Percentiles rank a stretch among this genome's conserved stretches.
Conservation (phyloP, 2,888 invertebrate species). For the Neoitamus cyanurus region DNA sequence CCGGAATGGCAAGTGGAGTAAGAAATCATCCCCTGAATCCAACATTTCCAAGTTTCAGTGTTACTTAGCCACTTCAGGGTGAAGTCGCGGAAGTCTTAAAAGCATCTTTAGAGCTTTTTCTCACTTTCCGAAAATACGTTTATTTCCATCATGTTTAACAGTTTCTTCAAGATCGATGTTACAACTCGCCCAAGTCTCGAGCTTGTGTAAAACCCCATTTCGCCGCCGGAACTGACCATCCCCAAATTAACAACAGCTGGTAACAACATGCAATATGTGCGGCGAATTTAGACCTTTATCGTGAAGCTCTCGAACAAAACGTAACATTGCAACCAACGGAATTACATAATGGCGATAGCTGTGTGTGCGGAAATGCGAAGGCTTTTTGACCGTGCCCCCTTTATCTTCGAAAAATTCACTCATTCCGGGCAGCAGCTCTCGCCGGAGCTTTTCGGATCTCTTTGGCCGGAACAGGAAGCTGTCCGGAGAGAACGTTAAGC, state of each 20-base stretch:
- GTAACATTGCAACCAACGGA: conserved; percentile 15
- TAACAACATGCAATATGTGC: neutral
- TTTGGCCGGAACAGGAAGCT: neutral
- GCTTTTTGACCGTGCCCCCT: conserved; percentile 3
- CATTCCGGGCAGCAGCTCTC: neutral
- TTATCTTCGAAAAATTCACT: neutral
- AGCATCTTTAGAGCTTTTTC: no score
- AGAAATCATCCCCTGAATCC: no score
- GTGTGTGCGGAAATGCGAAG: neutral
- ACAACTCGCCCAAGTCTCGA: neutral
- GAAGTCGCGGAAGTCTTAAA: no score
- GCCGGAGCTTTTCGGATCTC: neutral
- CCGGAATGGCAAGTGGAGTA: no score
- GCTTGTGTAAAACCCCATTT: neutral
- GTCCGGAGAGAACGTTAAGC: neutral
- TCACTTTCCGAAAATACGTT: no score
- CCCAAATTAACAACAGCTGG: neutral
- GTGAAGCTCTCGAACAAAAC: neutral
- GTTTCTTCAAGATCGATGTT: neutral
- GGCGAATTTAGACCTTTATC: conserved; percentile 27
- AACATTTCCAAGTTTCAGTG: no score
- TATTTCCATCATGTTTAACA: neutral
- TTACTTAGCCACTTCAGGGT: no score
- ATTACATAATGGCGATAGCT: conserved; percentile 8
- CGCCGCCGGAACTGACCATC: neutral